Conservation (phyloP, 1,140 invertebrate genomes). For the Melipona quadrifasciata region DNA sequence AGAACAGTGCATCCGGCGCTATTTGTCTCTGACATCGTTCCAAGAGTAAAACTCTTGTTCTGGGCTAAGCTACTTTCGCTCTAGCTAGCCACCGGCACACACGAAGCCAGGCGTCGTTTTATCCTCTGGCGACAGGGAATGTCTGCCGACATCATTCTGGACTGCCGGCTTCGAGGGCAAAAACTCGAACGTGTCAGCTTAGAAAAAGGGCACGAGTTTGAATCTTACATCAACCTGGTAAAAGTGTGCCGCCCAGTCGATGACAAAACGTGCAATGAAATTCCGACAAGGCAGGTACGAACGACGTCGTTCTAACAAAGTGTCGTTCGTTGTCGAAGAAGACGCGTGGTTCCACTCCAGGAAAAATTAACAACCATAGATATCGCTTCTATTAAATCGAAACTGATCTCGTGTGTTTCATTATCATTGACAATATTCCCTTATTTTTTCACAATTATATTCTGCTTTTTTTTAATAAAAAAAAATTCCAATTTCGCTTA, state of each 20-base stretch:
- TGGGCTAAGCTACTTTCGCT: constrained; percentile 49
- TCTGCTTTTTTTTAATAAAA: too few species aligned
- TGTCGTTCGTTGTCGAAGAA: background rate
- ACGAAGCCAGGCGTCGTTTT: constrained; percentile 34
- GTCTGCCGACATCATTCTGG: constrained; percentile 28
- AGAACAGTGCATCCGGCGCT: constrained; percentile 40
- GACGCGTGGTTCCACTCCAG: background rate
- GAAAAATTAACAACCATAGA: too few species aligned
- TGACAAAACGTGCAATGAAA: constrained; percentile 27
- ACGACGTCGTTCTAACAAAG: background rate
- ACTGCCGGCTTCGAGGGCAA: background rate
- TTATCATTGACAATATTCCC: too few species aligned
- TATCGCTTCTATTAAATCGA: too few species aligned
- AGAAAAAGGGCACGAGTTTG: constrained; percentile 14
- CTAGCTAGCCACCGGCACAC: constrained; percentile 19
- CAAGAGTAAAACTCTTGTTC: constrained; percentile 56
- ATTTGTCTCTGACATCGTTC: constrained; percentile 61
- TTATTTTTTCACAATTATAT: too few species aligned
- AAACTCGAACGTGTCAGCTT: constrained; percentile 13
- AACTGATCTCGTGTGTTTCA: too few species aligned
- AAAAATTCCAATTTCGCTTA: too few species aligned
- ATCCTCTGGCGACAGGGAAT: constrained; percentile 25
- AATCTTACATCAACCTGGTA: constrained; percentile 14
- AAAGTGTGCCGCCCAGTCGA: background rate
- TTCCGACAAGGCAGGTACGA: background rate